These are phyloP conservation scores for Odontocolon sp. DNA, from an alignment of 2,888 invertebrate species.

Conservation along the genomic window DNA sequence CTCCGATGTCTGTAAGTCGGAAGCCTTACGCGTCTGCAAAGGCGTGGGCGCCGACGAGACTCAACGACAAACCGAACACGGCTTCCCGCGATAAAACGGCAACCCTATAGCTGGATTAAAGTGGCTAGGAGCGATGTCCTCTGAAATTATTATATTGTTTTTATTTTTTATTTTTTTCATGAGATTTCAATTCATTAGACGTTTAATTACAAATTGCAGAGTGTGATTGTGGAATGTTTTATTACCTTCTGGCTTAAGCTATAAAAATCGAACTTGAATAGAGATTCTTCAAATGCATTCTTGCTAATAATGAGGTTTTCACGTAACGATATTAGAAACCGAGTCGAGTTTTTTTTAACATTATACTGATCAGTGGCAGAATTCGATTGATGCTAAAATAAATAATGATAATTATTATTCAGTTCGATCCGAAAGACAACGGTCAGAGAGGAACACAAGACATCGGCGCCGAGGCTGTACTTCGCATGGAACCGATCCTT, in stretches of 20 bases:
- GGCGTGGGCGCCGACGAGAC: constrained; percentile 11
- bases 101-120: constrained; percentile 8
- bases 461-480: constrained; percentile 53
- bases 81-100: constrained; percentile 57
- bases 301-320: no score
- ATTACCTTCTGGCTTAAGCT: no score
- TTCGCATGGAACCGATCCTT: constrained; percentile 66
- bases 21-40: constrained; percentile 42
- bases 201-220: no score
- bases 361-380: not conserved
- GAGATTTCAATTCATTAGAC: not conserved
- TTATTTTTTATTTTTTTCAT: not conserved
- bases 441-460: constrained; percentile 38
- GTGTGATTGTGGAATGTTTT: no score
- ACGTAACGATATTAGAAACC: no score
- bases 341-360: not conserved
- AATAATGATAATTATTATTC: not conserved
- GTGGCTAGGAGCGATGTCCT: constrained; percentile 20
- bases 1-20: constrained; percentile 8
- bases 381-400: not conserved
- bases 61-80: constrained; percentile 7
- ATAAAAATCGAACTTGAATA: no score
- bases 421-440: constrained; percentile 59
- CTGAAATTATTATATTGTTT: not conserved
- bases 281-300: no score